Conservation (phyloP, 2,113 vertebrate species). For the Gallinago jamesoni region DNA sequence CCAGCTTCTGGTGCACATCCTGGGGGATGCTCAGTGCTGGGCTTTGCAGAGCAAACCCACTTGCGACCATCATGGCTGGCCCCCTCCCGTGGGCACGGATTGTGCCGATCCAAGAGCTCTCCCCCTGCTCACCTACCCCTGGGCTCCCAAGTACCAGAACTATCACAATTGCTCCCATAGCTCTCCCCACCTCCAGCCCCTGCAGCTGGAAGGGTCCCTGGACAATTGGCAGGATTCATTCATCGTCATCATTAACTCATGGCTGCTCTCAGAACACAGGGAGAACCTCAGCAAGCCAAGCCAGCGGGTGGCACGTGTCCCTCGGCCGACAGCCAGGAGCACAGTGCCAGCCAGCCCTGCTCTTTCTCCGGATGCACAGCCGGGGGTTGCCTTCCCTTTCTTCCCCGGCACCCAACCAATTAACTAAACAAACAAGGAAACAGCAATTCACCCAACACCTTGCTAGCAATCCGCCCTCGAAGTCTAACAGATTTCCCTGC, state of each 20-base stretch:
- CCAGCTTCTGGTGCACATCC: too few species aligned
- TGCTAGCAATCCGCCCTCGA: background rate
- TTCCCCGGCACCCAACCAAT: background rate
- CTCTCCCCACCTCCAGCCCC: background rate
- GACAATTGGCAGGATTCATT: background rate
- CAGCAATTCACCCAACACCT: background rate
- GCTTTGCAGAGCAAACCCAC: background rate
- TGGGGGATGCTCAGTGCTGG: background rate
- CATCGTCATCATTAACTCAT: accelerated
- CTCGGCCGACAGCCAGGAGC: accelerated
- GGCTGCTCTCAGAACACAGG: accelerated
- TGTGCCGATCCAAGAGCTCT: background rate
- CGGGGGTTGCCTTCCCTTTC: background rate
- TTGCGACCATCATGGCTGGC: accelerated
- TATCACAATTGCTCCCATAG: accelerated
- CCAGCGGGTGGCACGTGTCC: accelerated
- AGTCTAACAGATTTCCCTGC: background rate
- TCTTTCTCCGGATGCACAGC: accelerated
- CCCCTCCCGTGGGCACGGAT: too few species aligned
- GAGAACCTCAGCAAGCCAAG: accelerated
- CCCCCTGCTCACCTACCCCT: background rate
- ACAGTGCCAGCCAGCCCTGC: background rate
- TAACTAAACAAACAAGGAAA: background rate
- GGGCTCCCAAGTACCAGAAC: background rate
- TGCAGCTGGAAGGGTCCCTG: background rate